These are phyloP conservation scores for Meda fulgida DNA, from an alignment of 2,797 vertebrate genomes.

Conservation along the genomic window DNA sequence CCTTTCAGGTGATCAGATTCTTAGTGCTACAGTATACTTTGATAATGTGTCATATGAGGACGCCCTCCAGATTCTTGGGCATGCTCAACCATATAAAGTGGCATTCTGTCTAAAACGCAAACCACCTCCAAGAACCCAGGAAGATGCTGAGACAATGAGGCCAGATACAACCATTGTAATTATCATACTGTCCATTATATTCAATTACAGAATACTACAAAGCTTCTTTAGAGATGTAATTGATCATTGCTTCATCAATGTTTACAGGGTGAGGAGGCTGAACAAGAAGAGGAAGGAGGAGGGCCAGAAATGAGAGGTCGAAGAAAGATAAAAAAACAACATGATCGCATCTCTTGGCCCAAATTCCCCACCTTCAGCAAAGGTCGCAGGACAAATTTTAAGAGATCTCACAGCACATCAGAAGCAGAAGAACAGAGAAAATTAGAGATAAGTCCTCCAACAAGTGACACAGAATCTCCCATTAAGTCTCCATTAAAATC, in stretches of 20 bases:
- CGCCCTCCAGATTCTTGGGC: conserved; percentile 93
- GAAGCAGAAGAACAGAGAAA: conserved; percentile 86
- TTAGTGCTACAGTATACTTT: conserved; percentile 95
- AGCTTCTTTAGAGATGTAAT: not conserved
- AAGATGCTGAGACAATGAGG: conserved; percentile 65
- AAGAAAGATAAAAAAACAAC: conserved; percentile 80
- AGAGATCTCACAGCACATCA: conserved; percentile 93
- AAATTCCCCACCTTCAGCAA: conserved; percentile 89
- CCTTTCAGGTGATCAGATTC: conserved; percentile 89
- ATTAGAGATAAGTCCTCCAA: conserved; percentile 84
- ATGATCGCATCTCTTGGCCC: conserved; percentile 92
- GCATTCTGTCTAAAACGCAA: conserved; percentile 90
- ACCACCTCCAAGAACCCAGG: conserved; percentile 69
- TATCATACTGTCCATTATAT: conserved; percentile 47
- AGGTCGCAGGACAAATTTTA: conserved; percentile 81
- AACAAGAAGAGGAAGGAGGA: conserved; percentile 73
- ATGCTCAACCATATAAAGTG: conserved; percentile 91
- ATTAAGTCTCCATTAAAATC: conserved; percentile 74
- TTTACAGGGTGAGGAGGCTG: conserved; percentile 73
- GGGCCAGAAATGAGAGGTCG: conserved; percentile 76
- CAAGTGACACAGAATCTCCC: conserved; percentile 88
- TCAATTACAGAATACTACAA: not conserved
- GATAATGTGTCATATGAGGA: conserved; percentile 94
- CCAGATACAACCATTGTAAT: conserved; percentile 72
- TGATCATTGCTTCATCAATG: conserved; percentile 56